Conservation (phyloP, 2,113 vertebrate species). For the Percina caprodes region DNA sequence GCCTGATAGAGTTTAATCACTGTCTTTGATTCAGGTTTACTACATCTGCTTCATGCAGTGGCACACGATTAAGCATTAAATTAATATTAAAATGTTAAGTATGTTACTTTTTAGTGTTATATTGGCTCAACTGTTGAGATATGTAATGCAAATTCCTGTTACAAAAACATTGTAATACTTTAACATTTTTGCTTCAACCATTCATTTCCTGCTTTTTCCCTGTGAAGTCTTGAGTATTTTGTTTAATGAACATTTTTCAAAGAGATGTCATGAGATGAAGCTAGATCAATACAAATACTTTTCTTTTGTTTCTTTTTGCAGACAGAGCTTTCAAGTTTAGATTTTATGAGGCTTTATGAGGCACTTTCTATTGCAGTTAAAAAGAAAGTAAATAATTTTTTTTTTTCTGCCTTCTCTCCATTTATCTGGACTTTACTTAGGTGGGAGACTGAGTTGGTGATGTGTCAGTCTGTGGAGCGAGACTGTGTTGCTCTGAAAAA, state of each 20-base stretch:
- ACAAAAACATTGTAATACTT: not conserved
- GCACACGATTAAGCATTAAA: not conserved
- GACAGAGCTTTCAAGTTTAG: not conserved
- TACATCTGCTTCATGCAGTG: not conserved
- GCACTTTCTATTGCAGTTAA: not conserved
- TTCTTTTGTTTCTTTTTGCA: not conserved
- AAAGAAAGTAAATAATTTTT: not conserved
- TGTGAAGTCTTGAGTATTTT: not conserved
- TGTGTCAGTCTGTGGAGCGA: conserved; percentile 90
- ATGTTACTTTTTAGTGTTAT: not conserved
- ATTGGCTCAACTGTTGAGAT: not conserved
- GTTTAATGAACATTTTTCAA: not conserved
- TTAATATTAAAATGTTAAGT: not conserved
- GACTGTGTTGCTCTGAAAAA: conserved; percentile 90
- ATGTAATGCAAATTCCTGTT: not conserved
- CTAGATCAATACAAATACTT: not conserved
- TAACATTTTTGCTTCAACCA: not conserved
- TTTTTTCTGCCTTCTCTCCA: not conserved
- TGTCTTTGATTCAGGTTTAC: not conserved
- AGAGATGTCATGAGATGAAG: not conserved
- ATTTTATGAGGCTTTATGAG: not conserved
- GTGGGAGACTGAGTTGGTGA: conserved; percentile 88
- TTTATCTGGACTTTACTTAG: conserved; percentile 64
- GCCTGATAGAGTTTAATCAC: not conserved
- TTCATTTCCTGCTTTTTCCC: not conserved